Evolutionary conservation across 2,888 invertebrate genomes (phyloP).

Genomic region (Epistrophe grossulariae): DNA sequence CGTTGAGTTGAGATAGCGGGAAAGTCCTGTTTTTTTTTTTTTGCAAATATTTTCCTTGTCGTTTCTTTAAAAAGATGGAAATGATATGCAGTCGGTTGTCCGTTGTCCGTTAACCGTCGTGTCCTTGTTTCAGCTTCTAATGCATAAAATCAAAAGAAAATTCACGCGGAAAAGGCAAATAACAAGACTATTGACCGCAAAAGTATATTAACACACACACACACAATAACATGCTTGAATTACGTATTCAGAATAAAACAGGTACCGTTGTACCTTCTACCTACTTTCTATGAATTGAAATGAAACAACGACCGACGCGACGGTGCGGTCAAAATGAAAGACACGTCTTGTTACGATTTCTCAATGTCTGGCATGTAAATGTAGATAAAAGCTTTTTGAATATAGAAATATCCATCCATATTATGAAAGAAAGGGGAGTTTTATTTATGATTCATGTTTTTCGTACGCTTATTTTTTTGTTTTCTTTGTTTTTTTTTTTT

Average conservation of each 20-base stretch:
- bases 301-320: no score
- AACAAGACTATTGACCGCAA: conserved; percentile 72
- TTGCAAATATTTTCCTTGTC: conserved; percentile 12
- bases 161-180: conserved; percentile 74
- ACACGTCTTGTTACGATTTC: conserved; percentile 41
- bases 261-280: background rate
- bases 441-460: conserved; percentile 74
- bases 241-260: conserved; percentile 26
- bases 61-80: conserved; percentile 47
- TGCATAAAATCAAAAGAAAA: conserved; percentile 70
- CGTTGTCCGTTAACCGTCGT: background rate
- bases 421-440: conserved; percentile 4
- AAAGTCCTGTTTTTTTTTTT: conserved; percentile 2
- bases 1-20: background rate
- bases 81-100: conserved; percentile 55
- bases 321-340: conserved; percentile 50
- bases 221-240: conserved; percentile 19
- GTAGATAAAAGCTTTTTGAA: conserved; percentile 19
- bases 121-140: conserved; percentile 30
- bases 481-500: background rate
- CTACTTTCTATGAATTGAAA: background rate
- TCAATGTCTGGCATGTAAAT: conserved; percentile 25
- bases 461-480: conserved; percentile 56
- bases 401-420: conserved; percentile 15
- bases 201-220: conserved; percentile 57